These are phyloP conservation scores for Odocoileus hemionus DNA, from an alignment of 2,113 vertebrate species.

Conservation along the genomic window DNA sequence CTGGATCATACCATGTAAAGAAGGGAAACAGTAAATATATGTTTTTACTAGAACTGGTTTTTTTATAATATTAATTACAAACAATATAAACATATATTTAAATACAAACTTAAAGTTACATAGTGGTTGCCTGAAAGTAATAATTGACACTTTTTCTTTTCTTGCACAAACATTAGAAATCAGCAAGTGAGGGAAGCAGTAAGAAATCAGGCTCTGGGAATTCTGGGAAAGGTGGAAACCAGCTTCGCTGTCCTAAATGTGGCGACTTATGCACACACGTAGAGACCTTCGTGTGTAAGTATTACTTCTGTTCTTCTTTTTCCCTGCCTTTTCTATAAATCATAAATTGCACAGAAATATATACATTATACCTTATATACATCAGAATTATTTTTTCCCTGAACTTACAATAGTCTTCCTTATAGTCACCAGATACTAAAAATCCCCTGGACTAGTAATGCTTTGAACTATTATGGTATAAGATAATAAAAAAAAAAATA, in stretches of 20 bases:
- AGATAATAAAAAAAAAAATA: slow-evolving; percentile 31
- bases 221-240: slow-evolving; percentile 94
- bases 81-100: not conserved
- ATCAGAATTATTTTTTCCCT: not conserved
- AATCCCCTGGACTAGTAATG: not conserved
- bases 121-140: slow-evolving; percentile 24
- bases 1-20: not conserved
- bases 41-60: not conserved
- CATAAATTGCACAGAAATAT: not conserved
- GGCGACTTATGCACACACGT: slow-evolving; percentile 97
- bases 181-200: slow-evolving; percentile 82
- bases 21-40: not conserved
- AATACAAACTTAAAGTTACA: not conserved
- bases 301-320: not conserved
- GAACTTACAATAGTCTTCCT: not conserved
- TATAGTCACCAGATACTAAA: slow-evolving; percentile 17
- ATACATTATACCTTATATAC: not conserved
- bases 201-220: slow-evolving; percentile 89
- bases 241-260: slow-evolving; percentile 96
- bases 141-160: slow-evolving; percentile 38
- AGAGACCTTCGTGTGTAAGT: slow-evolving; percentile 99
- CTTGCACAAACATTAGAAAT: slow-evolving; percentile 83
- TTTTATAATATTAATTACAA: slow-evolving; percentile 25
- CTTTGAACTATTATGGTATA: not conserved
- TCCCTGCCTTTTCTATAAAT: not conserved